phyloP scores from a whole-genome alignment of 2,797 vertebrate genomes.

The Cygnus olor region DNA sequence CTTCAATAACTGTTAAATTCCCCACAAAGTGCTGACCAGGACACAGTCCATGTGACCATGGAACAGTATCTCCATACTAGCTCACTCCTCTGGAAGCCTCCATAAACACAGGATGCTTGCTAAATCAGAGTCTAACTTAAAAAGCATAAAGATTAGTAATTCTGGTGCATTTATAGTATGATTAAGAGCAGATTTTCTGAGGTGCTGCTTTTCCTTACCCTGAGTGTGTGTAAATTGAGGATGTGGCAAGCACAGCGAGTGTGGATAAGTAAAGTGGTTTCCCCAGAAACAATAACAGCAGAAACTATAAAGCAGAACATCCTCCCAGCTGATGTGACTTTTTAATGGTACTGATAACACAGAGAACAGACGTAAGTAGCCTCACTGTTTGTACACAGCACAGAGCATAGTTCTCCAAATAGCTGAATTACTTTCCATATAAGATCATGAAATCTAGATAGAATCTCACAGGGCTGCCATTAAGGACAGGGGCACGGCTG shows the following conservation, averaged over 20 bases:
- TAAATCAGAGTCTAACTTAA: neutral
- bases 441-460: slow-evolving; percentile 64
- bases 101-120: neutral
- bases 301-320: slow-evolving; percentile 49
- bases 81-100: neutral
- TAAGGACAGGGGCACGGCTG: neutral
- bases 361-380: slow-evolving; percentile 59
- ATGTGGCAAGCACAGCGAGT: neutral
- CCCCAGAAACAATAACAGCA: slow-evolving; percentile 66
- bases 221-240: neutral
- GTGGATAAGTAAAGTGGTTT: slow-evolving; percentile 56
- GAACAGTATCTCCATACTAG: neutral
- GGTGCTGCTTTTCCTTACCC: neutral
- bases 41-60: neutral
- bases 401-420: slow-evolving; percentile 23
- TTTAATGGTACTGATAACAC: slow-evolving; percentile 59
- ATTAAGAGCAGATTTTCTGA: neutral
- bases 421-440: slow-evolving; percentile 66
- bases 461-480: slow-evolving; percentile 26
- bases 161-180: neutral
- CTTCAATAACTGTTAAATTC: neutral
- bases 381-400: slow-evolving; percentile 49
- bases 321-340: slow-evolving; percentile 39
- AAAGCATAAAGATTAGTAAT: neutral
- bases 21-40: neutral